Conservation (phyloP, 23 tunicate species). For the Clavelina lepadiformis region DNA sequence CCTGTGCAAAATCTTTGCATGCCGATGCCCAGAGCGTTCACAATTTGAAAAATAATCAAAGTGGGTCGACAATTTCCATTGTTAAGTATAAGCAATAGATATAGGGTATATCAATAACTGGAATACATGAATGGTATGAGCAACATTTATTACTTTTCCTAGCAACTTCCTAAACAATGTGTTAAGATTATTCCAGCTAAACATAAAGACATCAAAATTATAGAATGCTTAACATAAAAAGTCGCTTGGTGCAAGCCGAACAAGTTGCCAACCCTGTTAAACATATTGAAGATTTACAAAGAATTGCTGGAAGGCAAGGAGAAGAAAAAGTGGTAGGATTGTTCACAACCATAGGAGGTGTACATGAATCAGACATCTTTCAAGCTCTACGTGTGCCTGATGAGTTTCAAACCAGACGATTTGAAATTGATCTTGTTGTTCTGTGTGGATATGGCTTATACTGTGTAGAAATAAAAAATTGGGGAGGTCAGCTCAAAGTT, state of each 20-base stretch:
- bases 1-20: no score
- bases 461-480: conserved; percentile 87
- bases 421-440: conserved; percentile 77
- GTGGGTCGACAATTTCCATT: no score
- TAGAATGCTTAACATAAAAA: conserved; percentile 63
- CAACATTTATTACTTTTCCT: no score
- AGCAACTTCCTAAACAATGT: no score
- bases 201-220: conserved; percentile 4
- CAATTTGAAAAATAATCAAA: no score
- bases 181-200: conserved; percentile 1
- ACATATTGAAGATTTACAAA: conserved; percentile 51
- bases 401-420: conserved; percentile 79
- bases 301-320: conserved; percentile 79
- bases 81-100: no score
- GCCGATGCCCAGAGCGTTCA: no score
- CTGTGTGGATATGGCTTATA: conserved; percentile 60
- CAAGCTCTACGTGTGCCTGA: conserved; percentile 70
- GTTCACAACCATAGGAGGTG: conserved; percentile 32
- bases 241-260: conserved; percentile 71
- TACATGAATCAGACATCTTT: conserved; percentile 39
- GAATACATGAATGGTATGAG: no score
- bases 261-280: conserved; percentile 56
- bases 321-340: conserved; percentile 63
- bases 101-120: no score
- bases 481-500: conserved; percentile 45